Percentiles rank a stretch among this genome's conserved stretches.
These are phyloP conservation scores for Leptopilina clavipes DNA, from an alignment of 1,140 invertebrate genomes.

Conservation along the genomic window DNA sequence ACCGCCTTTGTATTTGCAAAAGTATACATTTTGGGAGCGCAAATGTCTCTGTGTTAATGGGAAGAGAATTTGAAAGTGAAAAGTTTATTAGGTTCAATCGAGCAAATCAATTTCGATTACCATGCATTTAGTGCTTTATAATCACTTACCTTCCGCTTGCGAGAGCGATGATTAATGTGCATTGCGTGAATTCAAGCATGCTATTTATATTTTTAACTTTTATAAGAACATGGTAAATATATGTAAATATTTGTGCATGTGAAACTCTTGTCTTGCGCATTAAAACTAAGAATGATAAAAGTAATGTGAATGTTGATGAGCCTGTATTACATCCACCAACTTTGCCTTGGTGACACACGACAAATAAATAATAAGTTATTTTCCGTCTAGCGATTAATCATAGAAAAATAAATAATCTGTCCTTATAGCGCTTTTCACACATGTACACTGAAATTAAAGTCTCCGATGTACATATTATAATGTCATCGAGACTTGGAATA, in stretches of 20 bases:
- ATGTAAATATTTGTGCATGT: constrained; percentile 41
- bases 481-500: not conserved
- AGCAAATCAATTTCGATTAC: constrained; percentile 17
- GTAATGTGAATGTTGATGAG: not conserved
- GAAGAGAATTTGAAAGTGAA: not conserved
- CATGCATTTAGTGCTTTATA: constrained; percentile 39
- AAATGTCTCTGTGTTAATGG: not conserved
- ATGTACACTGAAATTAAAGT: no score
- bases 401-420: no score
- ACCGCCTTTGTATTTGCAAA: no score
- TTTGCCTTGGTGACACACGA: not conserved
- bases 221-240: constrained; percentile 24
- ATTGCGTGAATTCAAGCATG: constrained; percentile 43
- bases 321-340: not conserved
- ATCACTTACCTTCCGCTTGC: constrained; percentile 46
- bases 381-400: no score
- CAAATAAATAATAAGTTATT: not conserved
- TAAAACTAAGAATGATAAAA: constrained; percentile 37
- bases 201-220: constrained; percentile 38
- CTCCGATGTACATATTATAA: no score
- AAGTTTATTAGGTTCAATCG: not conserved
- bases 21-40: no score
- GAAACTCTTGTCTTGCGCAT: constrained; percentile 36
- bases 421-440: no score
- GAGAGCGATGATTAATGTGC: constrained; percentile 58